These are phyloP conservation scores for Lasioglossum malachurum DNA, from an alignment of 2,888 invertebrate genomes.

Conservation along the genomic window DNA sequence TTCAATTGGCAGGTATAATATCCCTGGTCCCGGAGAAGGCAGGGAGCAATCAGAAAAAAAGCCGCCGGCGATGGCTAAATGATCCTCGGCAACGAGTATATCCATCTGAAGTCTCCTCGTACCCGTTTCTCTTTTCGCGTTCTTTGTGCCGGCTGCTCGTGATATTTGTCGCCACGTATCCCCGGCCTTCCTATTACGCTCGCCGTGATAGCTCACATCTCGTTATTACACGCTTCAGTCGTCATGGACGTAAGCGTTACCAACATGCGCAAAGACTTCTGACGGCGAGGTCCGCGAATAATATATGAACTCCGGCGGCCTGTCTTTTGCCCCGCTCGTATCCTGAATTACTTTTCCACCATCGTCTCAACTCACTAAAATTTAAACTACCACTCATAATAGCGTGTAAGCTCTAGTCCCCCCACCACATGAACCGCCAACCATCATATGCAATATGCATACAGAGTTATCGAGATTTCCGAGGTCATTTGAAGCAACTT, in stretches of 20 bases:
- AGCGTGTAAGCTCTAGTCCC: not conserved
- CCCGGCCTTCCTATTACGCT: not conserved
- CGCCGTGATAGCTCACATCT: conserved; percentile 4
- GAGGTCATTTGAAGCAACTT: too few relatives aligned
- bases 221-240: conserved; percentile 27
- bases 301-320: not conserved
- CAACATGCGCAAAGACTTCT: not conserved
- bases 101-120: conserved; percentile 49
- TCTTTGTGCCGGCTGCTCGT: not conserved
- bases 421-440: too few relatives aligned
- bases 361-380: not conserved
- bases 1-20: conserved; percentile 77
- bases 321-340: not conserved
- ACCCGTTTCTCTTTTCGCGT: conserved; percentile 5
- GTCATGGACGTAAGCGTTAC: conserved; percentile 10
- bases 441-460: too few relatives aligned
- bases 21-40: conserved; percentile 60
- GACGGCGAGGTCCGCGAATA: not conserved
- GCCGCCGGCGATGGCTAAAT: conserved; percentile 75
- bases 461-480: too few relatives aligned
- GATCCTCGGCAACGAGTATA: conserved; percentile 74
- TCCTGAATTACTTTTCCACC: not conserved
- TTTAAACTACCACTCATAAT: not conserved
- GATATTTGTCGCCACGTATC: conserved; percentile 20
- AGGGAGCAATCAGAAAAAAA: conserved; percentile 75